Percentiles rank a stretch among this genome's conserved stretches.
Conservation (phyloP, 2,888 invertebrate species). For the Hirtodrosophila alboralis region DNA sequence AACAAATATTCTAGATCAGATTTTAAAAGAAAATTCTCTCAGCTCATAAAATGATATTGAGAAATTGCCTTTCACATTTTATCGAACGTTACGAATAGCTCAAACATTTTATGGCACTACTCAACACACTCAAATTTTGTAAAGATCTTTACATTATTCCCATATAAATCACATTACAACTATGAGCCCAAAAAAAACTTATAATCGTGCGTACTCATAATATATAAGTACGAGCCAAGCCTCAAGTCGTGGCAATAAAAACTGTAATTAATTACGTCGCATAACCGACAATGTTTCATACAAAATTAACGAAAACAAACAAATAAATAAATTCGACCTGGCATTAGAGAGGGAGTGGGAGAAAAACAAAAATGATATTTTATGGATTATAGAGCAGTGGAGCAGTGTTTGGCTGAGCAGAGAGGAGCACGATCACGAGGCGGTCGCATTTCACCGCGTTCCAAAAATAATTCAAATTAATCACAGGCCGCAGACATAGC, state of each 20-base stretch:
- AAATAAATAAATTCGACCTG: conserved; percentile 66
- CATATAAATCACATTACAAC: conserved; percentile 68
- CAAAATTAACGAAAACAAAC: conserved; percentile 57
- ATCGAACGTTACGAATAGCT: conserved; percentile 61
- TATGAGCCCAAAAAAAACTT: conserved; percentile 27
- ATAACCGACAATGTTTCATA: conserved; percentile 40
- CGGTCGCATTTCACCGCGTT: conserved; percentile 62
- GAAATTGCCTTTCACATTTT: conserved; percentile 67
- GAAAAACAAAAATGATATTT: conserved; percentile 20
- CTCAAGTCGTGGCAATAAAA: conserved; percentile 73
- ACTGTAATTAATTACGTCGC: conserved; percentile 71
- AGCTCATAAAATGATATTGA: conserved; percentile 70
- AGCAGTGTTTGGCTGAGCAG: conserved; percentile 14
- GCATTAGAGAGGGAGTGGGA: conserved; percentile 10
- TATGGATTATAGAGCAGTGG: conserved; percentile 21
- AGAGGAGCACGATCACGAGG: conserved; percentile 45
- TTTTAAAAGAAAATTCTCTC: conserved; percentile 40
- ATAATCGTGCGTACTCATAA: conserved; percentile 28
- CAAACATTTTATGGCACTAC: conserved; percentile 67
- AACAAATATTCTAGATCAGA: conserved; percentile 14
- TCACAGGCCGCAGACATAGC: conserved; percentile 46
- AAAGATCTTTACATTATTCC: conserved; percentile 49
- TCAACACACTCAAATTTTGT: conserved; percentile 34
- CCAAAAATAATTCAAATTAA: conserved; percentile 76
- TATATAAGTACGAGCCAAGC: conserved; percentile 37